phyloP scores from a whole-genome alignment of 2,797 vertebrate species.

The Gambelia wislizenii region DNA sequence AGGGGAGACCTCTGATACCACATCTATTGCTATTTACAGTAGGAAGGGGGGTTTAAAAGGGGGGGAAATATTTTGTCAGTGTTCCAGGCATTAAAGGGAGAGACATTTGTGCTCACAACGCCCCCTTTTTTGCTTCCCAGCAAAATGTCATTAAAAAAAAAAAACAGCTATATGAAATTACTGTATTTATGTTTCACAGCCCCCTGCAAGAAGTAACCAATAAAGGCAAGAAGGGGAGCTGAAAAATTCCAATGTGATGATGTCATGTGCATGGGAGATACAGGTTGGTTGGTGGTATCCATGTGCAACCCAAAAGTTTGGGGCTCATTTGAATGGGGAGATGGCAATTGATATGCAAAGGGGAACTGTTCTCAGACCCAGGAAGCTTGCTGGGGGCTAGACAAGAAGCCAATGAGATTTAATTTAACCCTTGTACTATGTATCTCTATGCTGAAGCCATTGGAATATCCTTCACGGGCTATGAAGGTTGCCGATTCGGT shows the following conservation, averaged over 20 bases:
- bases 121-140: background rate
- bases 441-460: background rate
- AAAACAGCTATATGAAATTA: background rate
- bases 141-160: background rate
- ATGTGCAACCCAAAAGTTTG: background rate
- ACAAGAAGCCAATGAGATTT: background rate
- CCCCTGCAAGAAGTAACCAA: background rate
- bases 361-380: background rate
- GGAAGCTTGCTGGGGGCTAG: background rate
- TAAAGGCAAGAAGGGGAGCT: background rate
- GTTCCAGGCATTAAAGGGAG: background rate
- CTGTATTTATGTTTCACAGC: background rate
- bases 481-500: background rate
- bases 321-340: background rate
- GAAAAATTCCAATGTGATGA: background rate
- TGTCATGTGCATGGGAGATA: background rate
- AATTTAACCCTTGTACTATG: background rate
- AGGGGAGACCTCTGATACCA: background rate
- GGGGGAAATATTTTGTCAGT: background rate
- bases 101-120: background rate
- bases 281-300: background rate
- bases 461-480: background rate
- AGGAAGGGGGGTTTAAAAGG: too few species aligned
- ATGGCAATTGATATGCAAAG: background rate
- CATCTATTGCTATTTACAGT: background rate